Evolutionary conservation across 2,797 vertebrate species (phyloP), one percentile per base, ranked within the genome.

Genomic region (Crocidura indochinensis): DNA sequence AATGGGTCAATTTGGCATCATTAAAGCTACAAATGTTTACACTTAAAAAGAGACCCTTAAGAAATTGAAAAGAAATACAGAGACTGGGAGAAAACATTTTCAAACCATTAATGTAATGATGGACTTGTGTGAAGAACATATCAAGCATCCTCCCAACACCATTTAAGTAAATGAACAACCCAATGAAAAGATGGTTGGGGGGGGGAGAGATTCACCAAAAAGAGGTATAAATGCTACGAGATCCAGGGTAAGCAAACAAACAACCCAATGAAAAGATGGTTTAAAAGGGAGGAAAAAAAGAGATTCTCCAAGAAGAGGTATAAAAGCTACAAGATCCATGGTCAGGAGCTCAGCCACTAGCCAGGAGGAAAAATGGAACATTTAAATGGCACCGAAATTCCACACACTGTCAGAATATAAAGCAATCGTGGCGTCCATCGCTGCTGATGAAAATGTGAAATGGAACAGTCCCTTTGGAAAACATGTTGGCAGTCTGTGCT

Each of bases 21-120:
- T 72, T 71, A 86, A 91, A 91, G 60, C 62, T 24, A 14, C 83
- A 75, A 82, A 31, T 0, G 1, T 83, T 68, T 80, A 65, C 19
- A 68, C 62, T 87, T 49, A 10, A 64, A 76, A 93, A 87, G 53
- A 62, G 14, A 72, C 19, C 24, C 15, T 29, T 83, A 86, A 89
- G 76, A 89, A 89, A 88, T 74, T 47, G 22, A 76, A 87, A 67
- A 67, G 53, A 10, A 82, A 86, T 24, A 2, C 65, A 84, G 1
- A 60, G 27, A 53, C 17, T 38, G 44, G 62, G 26, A 53, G 10
- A 79, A 84, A 74, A 38, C 77, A 49, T 47, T 77, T 87, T 60
- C 67, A 82, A 78, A 60, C 31, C 9, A 19, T 19, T 29, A 49
- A 65, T 31, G 19, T 38, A 19, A 84, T 56, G 53, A 87, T 73